Evolutionary conservation across 2,888 invertebrate genomes (phyloP), one percentile per base, ranked within the genome.

Genomic region (Ophion slaviceki): DNA sequence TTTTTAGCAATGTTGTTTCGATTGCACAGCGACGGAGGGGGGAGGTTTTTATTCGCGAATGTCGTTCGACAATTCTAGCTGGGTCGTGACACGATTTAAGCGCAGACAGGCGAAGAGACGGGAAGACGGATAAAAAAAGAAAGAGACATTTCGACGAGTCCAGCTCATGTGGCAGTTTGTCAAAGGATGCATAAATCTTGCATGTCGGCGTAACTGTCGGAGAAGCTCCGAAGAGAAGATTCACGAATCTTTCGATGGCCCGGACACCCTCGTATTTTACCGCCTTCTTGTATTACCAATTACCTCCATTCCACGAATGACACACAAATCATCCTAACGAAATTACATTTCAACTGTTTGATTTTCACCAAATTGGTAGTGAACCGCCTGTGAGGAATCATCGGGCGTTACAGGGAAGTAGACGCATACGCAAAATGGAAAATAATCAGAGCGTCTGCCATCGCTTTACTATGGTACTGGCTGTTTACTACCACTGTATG

Each of bases 181-280:
- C 53, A 53, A 70, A 53, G 17, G 28, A 28, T 53, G 28, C 77
- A 74, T 78, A 67, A 40, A 82, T 77, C 82, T 77, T 62, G 20
- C 76, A 61, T 82, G 82, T 72, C 77, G 24, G 10, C 28, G 66
- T 10, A 47, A 77, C 72, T 78, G 82, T 82, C 78, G 47, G 77
- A 66, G 59, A 20, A 66, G 40, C 72, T 86, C 36, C 8, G 3
- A 20, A 47, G 20, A 45, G 10, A 24, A 68, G 45, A 32, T 45
- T 45, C 24, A 68, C 20, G 24, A 47, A 68, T 68, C 47, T 20
- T 20, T 24, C 6, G 47, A 47, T 45, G 47, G 47, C 1, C 24
- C 24, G 20, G 20, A 14, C 24, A 45, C 20, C 24, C 24, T 47
- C 24, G 14, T 20, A 68, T 24, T 24, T n/a, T 14, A 3, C 11